Evolutionary conservation across 2,113 vertebrate genomes (phyloP), one percentile per base, ranked within the genome.

Genomic region (Symphodus melops): DNA sequence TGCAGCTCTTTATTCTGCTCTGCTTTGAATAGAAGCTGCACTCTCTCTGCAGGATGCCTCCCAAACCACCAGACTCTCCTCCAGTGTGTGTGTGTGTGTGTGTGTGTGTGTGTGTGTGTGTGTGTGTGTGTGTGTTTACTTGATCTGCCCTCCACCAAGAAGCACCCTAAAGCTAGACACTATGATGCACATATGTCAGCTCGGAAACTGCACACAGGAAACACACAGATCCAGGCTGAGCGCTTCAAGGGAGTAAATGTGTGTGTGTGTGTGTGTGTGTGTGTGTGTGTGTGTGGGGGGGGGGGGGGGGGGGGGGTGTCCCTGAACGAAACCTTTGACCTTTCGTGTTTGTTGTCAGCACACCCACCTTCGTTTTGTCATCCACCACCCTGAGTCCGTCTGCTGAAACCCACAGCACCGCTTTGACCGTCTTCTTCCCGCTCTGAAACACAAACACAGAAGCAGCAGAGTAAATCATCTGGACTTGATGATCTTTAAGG

Each of bases 381-480:
- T 98, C 96, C 75, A 98, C 96, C 41, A 98, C 96, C 66, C 97
- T 93, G 77, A 98, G 95, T 44, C 97, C 97, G 39, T 98, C 97
- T 0, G 97, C 97, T 0, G 97, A 97, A 54, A 98, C 96, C 97
- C 96, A 97, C 60, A 98, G 88, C 19, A 97, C 94, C 1, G 97
- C 96, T 80, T 97, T 97, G 44, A 98, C 96, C 0, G 95, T 96
- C 84, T 98, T 98, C 78, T 96, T 96, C 23, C 96, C 96, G 9
- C 95, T 96, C 97, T 98, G 85, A 19, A 88, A 76, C 17, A 25
- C 70, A 52, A 79, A 21, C 52, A 33, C n/a, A 77, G 2, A 63
- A 36, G 52, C 8, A 53, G 1, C 63, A 37, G 4, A 56, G 4
- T 20, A 46, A 14, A 2, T 25, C 25, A 2, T 4, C 25, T 25